A percentile compares a stretch with the other conserved stretches of the same genome.
These are phyloP conservation scores for Fulmarus glacialis DNA, from an alignment of 2,113 vertebrate species.

Conservation along the genomic window DNA sequence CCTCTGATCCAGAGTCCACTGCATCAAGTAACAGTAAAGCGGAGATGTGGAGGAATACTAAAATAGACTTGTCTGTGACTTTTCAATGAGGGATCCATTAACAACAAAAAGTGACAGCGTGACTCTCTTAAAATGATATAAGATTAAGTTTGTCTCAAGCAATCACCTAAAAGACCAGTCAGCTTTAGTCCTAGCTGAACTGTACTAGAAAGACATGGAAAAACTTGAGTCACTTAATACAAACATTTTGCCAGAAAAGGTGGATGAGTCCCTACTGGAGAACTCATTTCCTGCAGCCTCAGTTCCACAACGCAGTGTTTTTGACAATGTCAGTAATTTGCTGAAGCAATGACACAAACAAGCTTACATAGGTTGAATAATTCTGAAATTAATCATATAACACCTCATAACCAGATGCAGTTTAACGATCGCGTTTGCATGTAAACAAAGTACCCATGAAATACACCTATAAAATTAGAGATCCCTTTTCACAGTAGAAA, in stretches of 20 bases:
- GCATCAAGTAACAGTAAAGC: not conserved
- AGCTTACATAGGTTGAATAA: not conserved
- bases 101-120: not conserved
- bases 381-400: conserved; percentile 1
- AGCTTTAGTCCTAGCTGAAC: not conserved
- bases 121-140: not conserved
- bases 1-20: not conserved
- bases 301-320: not conserved
- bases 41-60: not conserved
- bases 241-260: not conserved
- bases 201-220: not conserved
- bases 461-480: not conserved
- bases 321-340: not conserved
- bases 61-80: not conserved
- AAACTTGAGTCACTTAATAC: not conserved
- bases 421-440: not conserved
- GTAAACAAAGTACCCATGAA: not conserved
- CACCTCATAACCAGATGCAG: not conserved
- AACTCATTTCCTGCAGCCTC: conserved; percentile 14
- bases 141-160: not conserved
- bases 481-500: not conserved
- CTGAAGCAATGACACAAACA: not conserved
- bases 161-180: not conserved
- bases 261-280: not conserved
- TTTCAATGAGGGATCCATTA: not conserved